phyloP scores from a whole-genome alignment of 2,113 vertebrate species.

The Stercorarius parasiticus region DNA sequence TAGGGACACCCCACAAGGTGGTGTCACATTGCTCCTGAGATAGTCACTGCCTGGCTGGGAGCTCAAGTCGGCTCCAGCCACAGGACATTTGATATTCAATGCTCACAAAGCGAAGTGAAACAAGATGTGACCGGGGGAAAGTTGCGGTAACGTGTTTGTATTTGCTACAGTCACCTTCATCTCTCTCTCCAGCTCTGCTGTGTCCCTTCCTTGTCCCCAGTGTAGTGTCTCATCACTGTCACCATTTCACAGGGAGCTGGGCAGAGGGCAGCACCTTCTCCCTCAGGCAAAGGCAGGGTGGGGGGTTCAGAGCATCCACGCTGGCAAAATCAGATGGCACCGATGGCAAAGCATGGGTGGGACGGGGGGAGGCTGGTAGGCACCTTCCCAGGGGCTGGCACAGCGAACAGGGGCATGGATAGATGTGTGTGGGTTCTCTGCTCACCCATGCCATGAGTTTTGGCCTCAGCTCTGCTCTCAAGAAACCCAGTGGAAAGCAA shows the following conservation, averaged over 20 bases:
- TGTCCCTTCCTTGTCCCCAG: too few relatives aligned
- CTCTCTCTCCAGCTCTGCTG: neutral
- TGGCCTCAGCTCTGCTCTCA: neutral
- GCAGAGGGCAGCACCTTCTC: too few relatives aligned
- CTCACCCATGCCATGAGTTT: rapidly evolving
- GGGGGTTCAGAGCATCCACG: neutral
- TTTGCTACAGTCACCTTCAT: neutral
- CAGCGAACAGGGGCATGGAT: rapidly evolving
- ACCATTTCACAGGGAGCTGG: too few relatives aligned
- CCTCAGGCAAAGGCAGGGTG: too few relatives aligned
- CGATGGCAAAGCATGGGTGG: rapidly evolving
- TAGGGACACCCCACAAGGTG: neutral
- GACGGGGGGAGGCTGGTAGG: neutral
- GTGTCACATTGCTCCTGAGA: neutral
- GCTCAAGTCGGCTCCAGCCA: neutral
- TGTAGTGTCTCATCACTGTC: too few relatives aligned
- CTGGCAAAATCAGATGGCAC: neutral
- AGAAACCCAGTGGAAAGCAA: neutral
- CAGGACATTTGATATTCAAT: neutral
- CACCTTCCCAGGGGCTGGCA: neutral
- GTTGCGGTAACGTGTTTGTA: rapidly evolving
- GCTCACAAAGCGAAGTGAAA: neutral
- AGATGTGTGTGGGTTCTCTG: neutral
- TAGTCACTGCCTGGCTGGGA: neutral
- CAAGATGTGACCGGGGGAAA: neutral